phyloP scores from a whole-genome alignment of 2,113 vertebrate genomes.

The Daubentonia madagascariensis region DNA sequence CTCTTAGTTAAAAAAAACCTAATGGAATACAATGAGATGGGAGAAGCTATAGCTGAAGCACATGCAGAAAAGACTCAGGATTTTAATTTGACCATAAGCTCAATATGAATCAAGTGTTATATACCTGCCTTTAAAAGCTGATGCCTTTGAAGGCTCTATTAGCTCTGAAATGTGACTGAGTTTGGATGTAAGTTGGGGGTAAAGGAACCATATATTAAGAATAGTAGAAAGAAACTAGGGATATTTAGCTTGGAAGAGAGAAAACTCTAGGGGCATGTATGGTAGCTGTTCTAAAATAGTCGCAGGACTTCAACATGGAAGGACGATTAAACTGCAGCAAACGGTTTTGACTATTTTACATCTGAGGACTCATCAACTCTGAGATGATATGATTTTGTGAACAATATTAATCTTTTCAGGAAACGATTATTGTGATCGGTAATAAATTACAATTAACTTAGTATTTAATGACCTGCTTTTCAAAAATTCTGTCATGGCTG shows the following conservation, averaged over 20 bases:
- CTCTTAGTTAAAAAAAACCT: neutral
- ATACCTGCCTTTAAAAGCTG: neutral
- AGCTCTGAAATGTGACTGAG: conserved; percentile 22
- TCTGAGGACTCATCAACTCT: neutral
- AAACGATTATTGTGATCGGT: conserved; percentile 12
- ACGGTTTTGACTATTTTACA: neutral
- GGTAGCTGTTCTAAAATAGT: conserved; percentile 38
- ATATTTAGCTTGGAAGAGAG: conserved; percentile 8
- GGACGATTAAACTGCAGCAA: neutral
- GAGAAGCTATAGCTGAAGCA: neutral
- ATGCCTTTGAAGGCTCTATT: conserved; percentile 44
- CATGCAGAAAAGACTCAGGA: neutral
- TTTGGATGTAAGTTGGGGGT: neutral
- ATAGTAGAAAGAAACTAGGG: neutral
- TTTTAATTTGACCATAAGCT: conserved; percentile 36
- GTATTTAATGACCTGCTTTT: conserved; percentile 23
- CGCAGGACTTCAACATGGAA: conserved; percentile 22
- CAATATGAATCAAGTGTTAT: conserved; percentile 19
- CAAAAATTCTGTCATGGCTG: neutral
- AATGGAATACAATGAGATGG: neutral
- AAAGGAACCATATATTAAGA: neutral
- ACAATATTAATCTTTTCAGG: neutral
- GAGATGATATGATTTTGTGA: conserved; percentile 10
- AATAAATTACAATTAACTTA: conserved; percentile 35
- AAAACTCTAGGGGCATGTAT: conserved; percentile 38